A percentile compares a stretch with the other conserved stretches of the same genome.
phyloP scores from a whole-genome alignment of 2,113 vertebrate genomes.

The Malurus melanocephalus region DNA sequence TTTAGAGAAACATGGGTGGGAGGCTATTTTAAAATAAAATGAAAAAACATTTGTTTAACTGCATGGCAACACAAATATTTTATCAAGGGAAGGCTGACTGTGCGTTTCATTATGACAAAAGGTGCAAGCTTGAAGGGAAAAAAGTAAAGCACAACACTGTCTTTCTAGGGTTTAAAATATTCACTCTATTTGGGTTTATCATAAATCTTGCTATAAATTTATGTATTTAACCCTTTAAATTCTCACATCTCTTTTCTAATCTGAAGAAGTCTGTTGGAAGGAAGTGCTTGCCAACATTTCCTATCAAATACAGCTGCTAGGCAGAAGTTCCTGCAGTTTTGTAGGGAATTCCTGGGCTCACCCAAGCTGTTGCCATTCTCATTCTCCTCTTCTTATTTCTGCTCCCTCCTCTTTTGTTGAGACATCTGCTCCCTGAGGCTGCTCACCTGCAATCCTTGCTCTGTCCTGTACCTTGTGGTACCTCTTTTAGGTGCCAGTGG shows the following conservation, averaged over 20 bases:
- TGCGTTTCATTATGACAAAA: slow-evolving; percentile 55
- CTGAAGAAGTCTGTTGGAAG: not conserved
- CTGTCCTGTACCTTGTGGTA: not conserved
- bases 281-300: not conserved
- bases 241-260: not conserved
- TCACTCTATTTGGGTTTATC: not conserved
- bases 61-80: slow-evolving; percentile 72
- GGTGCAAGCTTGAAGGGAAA: slow-evolving; percentile 31
- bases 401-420: not conserved
- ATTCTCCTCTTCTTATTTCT: not conserved
- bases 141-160: not conserved
- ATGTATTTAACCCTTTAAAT: slow-evolving; percentile 45
- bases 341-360: not conserved
- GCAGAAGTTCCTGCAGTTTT: not conserved
- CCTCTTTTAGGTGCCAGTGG: not conserved
- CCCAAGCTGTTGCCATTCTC: not conserved
- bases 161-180: not conserved
- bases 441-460: not conserved
- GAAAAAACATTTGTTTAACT: slow-evolving; percentile 75
- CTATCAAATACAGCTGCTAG: not conserved
- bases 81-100: slow-evolving; percentile 62
- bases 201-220: slow-evolving; percentile 47
- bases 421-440: not conserved
- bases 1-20: slow-evolving; percentile 67
- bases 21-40: slow-evolving; percentile 75